Evolutionary conservation across 2,888 invertebrate genomes (phyloP), one percentile per base, ranked within the genome.

Genomic region (Diplolepis rosae): DNA sequence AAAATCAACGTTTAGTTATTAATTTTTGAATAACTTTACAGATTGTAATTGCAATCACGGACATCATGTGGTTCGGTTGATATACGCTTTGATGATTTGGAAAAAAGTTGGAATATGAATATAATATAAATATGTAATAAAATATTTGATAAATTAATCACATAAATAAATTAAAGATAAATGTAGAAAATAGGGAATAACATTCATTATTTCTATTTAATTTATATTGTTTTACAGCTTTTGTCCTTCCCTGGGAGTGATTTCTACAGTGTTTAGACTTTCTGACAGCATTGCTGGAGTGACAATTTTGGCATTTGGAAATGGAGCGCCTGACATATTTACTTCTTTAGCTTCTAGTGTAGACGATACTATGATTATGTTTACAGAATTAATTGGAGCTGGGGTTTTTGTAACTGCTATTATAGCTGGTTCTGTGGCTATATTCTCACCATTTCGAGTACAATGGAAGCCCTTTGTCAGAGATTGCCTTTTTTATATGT

Each of bases 251-350:
- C 79, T 92, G 9, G 87, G 90, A 56, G 88, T 89, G 7, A 88
- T 92, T 30, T 89, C 91, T 0, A 80, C 86, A 65, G 80, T 89
- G 0, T 77, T 91, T 51, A 84, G 84, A 28, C 82, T 92, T 61
- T 91, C 91, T 68, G 91, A 92, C 76, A 91, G 89, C 78, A 88
- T 92, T 35, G 91, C 92, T 7, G 94, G 94, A 2, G 93, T 93
- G 7, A 93, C 93, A n/a, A 90, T 94, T 77, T 84, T 94, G 79
- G 93, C 93, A 0, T 92, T 94, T 83, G 94, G 93, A 22, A 94
- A 94, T 83, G 93, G 93, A 50, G 92, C 93, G 0, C 92, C 94
- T 4, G 94, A 94, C 85, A 90, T 94, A 67, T 93, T 94, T 81
- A 91, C 92, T 11, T 90, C 92, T 13, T 84, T 93, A 22, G 92